phyloP scores from a whole-genome alignment of 2,113 vertebrate genomes.

The Zosterops pallidus region DNA sequence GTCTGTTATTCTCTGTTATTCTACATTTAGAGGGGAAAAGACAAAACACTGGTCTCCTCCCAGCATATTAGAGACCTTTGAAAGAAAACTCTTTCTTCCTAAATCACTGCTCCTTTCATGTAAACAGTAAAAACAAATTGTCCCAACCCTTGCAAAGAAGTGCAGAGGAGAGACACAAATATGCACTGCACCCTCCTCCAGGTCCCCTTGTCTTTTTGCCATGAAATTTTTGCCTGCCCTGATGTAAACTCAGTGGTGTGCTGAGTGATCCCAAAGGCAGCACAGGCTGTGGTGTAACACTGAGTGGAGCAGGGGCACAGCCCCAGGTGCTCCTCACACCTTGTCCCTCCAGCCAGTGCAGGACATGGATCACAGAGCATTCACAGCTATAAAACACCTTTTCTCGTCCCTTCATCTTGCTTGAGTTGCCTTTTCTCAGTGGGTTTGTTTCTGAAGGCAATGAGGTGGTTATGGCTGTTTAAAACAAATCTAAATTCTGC shows the following conservation, averaged over 20 bases:
- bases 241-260: background rate
- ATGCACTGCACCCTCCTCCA: background rate
- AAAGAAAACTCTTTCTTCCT: background rate
- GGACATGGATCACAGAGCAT: accelerated
- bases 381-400: background rate
- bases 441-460: background rate
- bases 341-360: background rate
- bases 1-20: background rate
- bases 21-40: background rate
- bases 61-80: background rate
- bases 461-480: background rate
- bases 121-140: background rate
- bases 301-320: background rate
- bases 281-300: accelerated
- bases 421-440: background rate
- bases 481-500: background rate
- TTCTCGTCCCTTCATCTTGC: background rate
- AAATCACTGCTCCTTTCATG: background rate
- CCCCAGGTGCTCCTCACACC: background rate
- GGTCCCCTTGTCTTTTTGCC: background rate
- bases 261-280: background rate
- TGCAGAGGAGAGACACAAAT: background rate
- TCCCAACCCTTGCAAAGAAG: background rate
- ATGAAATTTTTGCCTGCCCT: background rate
- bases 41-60: background rate